Evolutionary conservation across 2,888 invertebrate genomes (phyloP).

Genomic region (Liodrosophila aerea): DNA sequence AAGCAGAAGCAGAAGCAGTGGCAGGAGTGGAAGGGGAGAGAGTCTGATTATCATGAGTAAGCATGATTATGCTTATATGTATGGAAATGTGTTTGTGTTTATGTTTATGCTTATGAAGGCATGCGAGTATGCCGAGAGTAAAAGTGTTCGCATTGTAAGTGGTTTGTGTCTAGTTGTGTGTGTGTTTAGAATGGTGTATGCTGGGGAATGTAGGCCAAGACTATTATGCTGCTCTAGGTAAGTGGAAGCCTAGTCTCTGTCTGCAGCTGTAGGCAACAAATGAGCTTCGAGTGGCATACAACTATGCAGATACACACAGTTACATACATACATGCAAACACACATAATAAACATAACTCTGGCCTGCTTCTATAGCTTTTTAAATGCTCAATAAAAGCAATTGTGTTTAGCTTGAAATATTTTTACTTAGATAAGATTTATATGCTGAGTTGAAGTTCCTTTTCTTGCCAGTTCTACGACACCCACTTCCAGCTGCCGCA

Average conservation of each 20-base stretch:
- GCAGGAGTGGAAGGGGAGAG: slow-evolving; percentile 20
- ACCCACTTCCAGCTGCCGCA: too few species aligned
- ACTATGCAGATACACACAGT: slow-evolving; percentile 7
- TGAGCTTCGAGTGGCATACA: slow-evolving; percentile 26
- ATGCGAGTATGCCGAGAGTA: slow-evolving; percentile 60
- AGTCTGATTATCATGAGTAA: slow-evolving; percentile 75
- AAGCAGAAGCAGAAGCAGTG: slow-evolving; percentile 34
- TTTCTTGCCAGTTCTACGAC: too few species aligned
- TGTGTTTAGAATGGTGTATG: slow-evolving; percentile 51
- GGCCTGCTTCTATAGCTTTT: slow-evolving; percentile 6
- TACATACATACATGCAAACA: not conserved
- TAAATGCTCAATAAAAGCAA: slow-evolving; percentile 10
- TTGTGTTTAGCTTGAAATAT: slow-evolving; percentile 8
- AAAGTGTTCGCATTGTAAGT: slow-evolving; percentile 67
- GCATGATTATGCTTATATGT: slow-evolving; percentile 70
- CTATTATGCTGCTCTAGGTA: slow-evolving; percentile 64
- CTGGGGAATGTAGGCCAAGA: slow-evolving; percentile 64
- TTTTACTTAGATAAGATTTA: too few species aligned
- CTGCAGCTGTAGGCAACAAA: slow-evolving; percentile 32
- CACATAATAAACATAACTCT: slow-evolving; percentile 3
- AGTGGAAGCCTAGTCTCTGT: slow-evolving; percentile 43
- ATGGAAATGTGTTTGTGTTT: not conserved
- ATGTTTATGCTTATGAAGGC: slow-evolving; percentile 44
- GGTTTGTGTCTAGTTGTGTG: slow-evolving; percentile 23
- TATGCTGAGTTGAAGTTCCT: too few species aligned